Evolutionary conservation across 2,113 vertebrate species (phyloP).

Genomic region (Sorex fumeus): DNA sequence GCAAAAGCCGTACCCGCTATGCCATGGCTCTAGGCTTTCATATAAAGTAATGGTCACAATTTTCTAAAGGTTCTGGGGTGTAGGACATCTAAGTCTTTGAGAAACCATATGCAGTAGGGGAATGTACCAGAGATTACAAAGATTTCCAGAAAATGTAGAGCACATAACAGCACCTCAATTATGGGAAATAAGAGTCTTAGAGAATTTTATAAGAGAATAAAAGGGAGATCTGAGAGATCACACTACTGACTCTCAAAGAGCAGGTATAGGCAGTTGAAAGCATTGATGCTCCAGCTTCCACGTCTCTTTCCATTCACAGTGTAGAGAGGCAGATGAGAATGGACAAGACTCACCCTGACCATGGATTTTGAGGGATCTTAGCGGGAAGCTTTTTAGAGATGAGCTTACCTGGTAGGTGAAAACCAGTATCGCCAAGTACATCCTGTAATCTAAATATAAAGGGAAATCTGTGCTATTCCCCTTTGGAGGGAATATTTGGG

Average conservation of each 20-base stretch:
- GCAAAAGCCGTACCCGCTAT: too few species aligned
- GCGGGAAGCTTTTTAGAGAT: background rate
- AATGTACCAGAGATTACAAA: too few species aligned
- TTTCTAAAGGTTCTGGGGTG: too few species aligned
- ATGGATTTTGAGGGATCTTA: background rate
- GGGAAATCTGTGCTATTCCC: background rate
- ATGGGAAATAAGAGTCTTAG: too few species aligned
- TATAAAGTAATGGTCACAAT: too few species aligned
- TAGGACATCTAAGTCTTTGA: too few species aligned
- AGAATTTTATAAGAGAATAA: background rate
- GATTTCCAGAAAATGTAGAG: too few species aligned
- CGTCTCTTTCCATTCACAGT: background rate
- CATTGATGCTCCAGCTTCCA: background rate
- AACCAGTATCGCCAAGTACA: background rate
- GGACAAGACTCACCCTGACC: background rate
- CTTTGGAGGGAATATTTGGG: background rate
- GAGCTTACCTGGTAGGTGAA: background rate
- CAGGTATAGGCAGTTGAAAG: background rate
- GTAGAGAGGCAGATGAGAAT: background rate
- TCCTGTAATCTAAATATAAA: background rate
- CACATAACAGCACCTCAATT: too few species aligned
- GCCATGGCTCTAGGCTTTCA: too few species aligned
- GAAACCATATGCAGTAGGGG: too few species aligned
- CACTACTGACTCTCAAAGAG: background rate
- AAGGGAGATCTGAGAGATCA: background rate